phyloP scores from a whole-genome alignment of 2,113 vertebrate genomes.

The Willisornis vidua region DNA sequence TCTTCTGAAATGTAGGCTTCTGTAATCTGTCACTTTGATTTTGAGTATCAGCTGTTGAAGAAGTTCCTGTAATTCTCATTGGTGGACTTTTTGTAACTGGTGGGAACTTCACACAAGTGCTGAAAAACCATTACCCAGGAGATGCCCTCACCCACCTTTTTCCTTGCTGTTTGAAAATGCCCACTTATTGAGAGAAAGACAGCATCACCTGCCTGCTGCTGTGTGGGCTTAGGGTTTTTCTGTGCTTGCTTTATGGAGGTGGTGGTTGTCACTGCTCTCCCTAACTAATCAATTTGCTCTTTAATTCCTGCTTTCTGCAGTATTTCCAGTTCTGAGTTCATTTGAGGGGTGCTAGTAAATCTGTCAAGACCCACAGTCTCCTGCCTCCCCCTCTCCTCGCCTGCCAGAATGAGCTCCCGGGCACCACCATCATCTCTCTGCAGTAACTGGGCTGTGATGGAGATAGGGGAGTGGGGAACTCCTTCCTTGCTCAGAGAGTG shows the following conservation, averaged over 20 bases:
- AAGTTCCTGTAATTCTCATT: background rate
- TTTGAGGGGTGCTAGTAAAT: background rate
- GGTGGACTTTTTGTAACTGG: background rate
- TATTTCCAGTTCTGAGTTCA: background rate
- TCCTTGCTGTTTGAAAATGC: background rate
- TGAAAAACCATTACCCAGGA: background rate
- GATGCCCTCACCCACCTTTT: background rate
- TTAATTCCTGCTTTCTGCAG: background rate
- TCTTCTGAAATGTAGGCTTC: background rate
- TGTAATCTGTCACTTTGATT: background rate
- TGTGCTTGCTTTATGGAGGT: background rate
- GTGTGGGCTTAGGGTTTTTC: background rate
- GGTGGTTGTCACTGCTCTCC: background rate
- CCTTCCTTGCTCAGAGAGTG: background rate
- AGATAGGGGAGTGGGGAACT: no score
- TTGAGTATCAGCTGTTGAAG: background rate
- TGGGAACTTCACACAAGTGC: background rate
- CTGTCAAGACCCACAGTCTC: background rate
- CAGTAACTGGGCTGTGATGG: background rate
- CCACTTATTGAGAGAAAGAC: background rate
- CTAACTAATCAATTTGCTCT: background rate
- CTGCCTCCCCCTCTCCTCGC: background rate
- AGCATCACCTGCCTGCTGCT: background rate
- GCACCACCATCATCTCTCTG: background rate
- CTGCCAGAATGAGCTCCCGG: background rate